Base-by-base conservation (phyloP, 2,888 invertebrate genomes). In the Lasiommata megera region DNA sequence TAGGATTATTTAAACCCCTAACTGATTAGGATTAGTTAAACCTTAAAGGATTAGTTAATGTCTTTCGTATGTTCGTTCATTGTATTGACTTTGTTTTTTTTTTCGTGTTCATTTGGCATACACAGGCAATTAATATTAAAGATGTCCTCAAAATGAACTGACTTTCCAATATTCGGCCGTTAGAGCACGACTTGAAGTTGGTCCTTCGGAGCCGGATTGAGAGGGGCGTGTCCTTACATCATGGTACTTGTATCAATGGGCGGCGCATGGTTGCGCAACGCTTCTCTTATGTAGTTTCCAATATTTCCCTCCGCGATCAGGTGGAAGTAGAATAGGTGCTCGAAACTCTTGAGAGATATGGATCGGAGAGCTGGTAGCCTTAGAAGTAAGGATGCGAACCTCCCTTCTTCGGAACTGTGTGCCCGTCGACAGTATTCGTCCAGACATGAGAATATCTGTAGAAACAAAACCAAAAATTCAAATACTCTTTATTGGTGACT, bases 251-350 rank as follows among this genome's bases (percentile, higher is more conserved):
- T 73, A 72, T 87, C 85, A 64, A 84, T 77, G 36, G 86, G 84
- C 38, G 93, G 92, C 59, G 94, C 92, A 77, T 96, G 96, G 65
- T 73, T 79, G 57, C 86, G 76, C 60, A 97, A 91, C 90, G 96
- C 94, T 72, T 97, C 96, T 68, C 93, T 93, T 60, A 98, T 93
- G 84, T 96, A 97, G 50, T 94, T 94, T 77, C 97, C 96, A 75
- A 99, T 94, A 65, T 95, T 95, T 60, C 94, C 94, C 70, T 98
- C 97, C 36, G 97, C 96, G 72, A 98, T 95, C 62, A 98, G 93
- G 78, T 96, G 95, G 92, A 96, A 97, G 93, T 96, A 97, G 92
- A 97, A 98, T 66, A 98, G 93, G 86, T 98, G 97, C 84, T 99
- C 98, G 75, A 96, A 93, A 89, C 98, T 97, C 89, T 98, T 98